These are phyloP conservation scores for Talpa occidentalis DNA, from an alignment of 2,113 vertebrate species.

Conservation along the genomic window DNA sequence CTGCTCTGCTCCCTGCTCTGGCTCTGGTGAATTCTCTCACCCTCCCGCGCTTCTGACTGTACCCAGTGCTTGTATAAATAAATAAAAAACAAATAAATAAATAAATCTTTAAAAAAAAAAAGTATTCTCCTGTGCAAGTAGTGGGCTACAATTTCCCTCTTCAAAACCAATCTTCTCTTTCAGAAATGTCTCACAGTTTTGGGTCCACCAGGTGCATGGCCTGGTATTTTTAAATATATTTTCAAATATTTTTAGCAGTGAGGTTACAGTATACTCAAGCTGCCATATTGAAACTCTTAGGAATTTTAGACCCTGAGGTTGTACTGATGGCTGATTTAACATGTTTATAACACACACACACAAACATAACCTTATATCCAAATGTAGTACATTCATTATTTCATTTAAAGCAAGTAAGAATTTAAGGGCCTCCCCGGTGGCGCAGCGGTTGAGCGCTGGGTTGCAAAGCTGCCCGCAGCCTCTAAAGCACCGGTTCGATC, in stretches of 20 bases:
- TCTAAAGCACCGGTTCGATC: no score
- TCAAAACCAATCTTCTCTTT: slow-evolving; percentile 15
- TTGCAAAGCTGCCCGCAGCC: no score
- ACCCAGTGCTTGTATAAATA: no score
- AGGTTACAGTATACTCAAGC: background rate
- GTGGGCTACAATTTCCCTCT: slow-evolving; percentile 3
- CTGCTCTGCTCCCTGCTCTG: no score
- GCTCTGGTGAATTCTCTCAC: no score
- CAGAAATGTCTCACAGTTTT: slow-evolving; percentile 26
- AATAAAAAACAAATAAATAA: no score
- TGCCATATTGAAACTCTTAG: background rate
- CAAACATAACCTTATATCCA: background rate
- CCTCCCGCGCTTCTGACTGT: no score
- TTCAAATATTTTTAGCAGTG: slow-evolving; percentile 7
- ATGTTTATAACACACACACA: background rate
- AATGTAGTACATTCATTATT: background rate
- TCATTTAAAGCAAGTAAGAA: slow-evolving; percentile 43
- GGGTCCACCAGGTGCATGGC: background rate
- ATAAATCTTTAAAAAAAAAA: no score
- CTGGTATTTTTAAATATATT: slow-evolving; percentile 43
- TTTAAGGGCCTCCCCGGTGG: no score
- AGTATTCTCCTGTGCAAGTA: background rate
- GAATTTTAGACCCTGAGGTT: background rate
- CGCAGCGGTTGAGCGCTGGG: no score
- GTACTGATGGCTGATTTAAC: slow-evolving; percentile 25